Base-by-base conservation (phyloP, 2,113 vertebrate species). In the Aspidoscelis tigris region DNA sequence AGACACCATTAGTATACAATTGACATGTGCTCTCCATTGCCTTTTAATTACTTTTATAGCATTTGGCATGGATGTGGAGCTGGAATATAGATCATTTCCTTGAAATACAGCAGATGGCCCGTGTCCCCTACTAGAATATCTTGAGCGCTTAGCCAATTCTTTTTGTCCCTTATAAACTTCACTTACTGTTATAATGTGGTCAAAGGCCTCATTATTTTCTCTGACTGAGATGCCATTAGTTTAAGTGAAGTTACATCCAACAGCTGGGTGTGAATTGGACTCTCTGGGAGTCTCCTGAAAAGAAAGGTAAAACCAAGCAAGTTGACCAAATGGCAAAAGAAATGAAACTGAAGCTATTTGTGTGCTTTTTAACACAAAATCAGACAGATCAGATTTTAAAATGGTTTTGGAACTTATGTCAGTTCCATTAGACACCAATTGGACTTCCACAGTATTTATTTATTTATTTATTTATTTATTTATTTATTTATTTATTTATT, bases 51-150 rank as follows among this genome's bases (percentile, higher is more conserved):
- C 39, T 88, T 83, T 86, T 80, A 10, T 82, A 89, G 75, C 21
- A 53, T 89, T 87, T 90, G 86, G 90, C 88, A 82, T 79, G 71
- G 82, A 89, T 77, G 74, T 58, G 88, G 53, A 88, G 82, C 43
- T 78, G 86, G 58, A n/a, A 88, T 73, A 82, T 82, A 92, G 22
- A 68, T 82, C 86, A 44, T 65, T 92, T 89, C 78, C 81, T 0
- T 0, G 75, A 82, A 69, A 78, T 71, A 64, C 22, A 79, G 87
- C 91, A 94, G 90, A 91, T 93, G 91, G 80, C 53, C 90, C 81
- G 80, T 87, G 65, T 94, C 86, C 85, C 81, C 81, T 87, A 89
- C 87, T 89, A 90, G 91, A 93, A 92, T 91, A 90, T 88, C 85
- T 88, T 80, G 78, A 78, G 39, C 89, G 73, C 79, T 80, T 18